Percentiles rank a stretch among this genome's conserved stretches.
Conservation (phyloP, 2,113 vertebrate species). For the Coreoperca whiteheadi region DNA sequence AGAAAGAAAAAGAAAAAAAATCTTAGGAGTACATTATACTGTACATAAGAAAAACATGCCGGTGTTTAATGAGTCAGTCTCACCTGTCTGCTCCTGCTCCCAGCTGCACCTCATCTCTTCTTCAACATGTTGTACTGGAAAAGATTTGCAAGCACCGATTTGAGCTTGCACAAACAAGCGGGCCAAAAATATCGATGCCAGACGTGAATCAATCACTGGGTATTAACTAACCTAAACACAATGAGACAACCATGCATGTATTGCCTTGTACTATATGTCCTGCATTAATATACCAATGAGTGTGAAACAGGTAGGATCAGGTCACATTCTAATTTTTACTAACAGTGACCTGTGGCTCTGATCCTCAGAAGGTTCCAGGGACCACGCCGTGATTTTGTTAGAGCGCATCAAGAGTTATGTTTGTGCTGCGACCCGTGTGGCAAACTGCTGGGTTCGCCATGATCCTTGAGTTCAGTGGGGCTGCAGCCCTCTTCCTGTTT, state of each 20-base stretch:
- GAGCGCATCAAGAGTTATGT: slow-evolving; percentile 9
- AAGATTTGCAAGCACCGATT: slow-evolving; percentile 44
- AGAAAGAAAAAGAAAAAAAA: background rate
- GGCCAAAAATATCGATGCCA: slow-evolving; percentile 45
- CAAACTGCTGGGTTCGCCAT: slow-evolving; percentile 32
- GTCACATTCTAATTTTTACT: background rate
- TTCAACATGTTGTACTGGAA: slow-evolving; percentile 36
- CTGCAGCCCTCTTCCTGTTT: slow-evolving; percentile 47
- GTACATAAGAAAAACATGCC: slow-evolving; percentile 23
- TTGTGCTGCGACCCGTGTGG: slow-evolving; percentile 20
- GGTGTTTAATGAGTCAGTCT: slow-evolving; percentile 45
- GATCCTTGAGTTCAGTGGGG: slow-evolving; percentile 16
- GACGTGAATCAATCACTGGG: slow-evolving; percentile 52
- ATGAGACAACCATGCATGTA: slow-evolving; percentile 24
- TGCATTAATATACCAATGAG: background rate
- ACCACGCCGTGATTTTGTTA: background rate
- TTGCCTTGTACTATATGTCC: slow-evolving; percentile 21
- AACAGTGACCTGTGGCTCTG: background rate
- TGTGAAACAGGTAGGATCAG: slow-evolving; percentile 3
- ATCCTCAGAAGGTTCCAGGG: background rate
- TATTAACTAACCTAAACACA: slow-evolving; percentile 36
- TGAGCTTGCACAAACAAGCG: slow-evolving; percentile 29
- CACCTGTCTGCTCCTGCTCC: slow-evolving; percentile 60
- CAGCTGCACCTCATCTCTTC: slow-evolving; percentile 34
- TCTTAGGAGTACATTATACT: background rate